These are phyloP conservation scores for Littorina saxatilis DNA, from an alignment of 1,140 invertebrate species.

Conservation along the genomic window DNA sequence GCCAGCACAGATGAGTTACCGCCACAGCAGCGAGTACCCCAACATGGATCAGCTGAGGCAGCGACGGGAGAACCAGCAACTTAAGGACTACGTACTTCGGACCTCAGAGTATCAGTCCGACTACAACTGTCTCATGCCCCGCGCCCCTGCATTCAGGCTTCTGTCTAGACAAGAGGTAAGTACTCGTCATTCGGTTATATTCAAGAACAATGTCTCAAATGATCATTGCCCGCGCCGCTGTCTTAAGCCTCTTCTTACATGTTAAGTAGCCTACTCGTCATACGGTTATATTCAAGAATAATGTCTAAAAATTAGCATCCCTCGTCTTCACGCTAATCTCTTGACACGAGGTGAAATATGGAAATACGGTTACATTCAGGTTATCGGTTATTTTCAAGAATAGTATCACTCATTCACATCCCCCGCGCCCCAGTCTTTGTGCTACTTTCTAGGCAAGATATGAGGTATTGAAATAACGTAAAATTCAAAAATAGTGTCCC, in stretches of 20 bases:
- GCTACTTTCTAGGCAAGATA: too few relatives aligned
- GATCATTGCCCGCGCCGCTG: background rate
- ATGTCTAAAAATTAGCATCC: background rate
- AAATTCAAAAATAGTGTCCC: too few relatives aligned
- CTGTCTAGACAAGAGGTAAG: constrained; percentile 57
- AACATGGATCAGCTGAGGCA: constrained; percentile 62
- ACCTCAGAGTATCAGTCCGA: constrained; percentile 61
- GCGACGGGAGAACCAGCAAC: constrained; percentile 55
- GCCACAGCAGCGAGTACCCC: constrained; percentile 57
- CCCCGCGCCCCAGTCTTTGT: too few relatives aligned
- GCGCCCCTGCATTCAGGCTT: constrained; percentile 62
- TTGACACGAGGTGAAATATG: too few relatives aligned
- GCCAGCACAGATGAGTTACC: constrained; percentile 46
- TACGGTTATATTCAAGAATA: background rate
- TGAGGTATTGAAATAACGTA: too few relatives aligned
- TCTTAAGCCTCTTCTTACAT: background rate
- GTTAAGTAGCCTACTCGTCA: background rate
- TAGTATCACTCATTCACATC: too few relatives aligned
- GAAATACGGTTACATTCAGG: too few relatives aligned
- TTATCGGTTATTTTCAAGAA: too few relatives aligned
- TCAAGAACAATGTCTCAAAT: background rate
- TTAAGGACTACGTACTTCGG: constrained; percentile 60
- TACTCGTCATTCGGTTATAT: background rate
- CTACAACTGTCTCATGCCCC: constrained; percentile 63
- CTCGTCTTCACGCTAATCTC: too few relatives aligned